Evolutionary conservation across 2,113 vertebrate species (phyloP).

Genomic region (Prietella phreatophila): DNA sequence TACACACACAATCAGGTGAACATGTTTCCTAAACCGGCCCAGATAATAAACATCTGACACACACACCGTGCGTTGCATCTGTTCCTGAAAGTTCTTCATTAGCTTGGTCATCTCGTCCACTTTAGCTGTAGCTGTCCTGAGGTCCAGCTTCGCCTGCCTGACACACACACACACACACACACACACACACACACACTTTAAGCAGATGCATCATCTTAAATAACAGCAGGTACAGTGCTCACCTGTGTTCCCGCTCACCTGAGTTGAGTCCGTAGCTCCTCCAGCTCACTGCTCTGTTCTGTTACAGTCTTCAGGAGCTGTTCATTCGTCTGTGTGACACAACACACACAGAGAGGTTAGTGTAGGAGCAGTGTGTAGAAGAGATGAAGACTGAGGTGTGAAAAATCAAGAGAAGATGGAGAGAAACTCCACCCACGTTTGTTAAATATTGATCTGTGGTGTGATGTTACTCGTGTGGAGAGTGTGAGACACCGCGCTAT

Average conservation of each 20-base stretch:
- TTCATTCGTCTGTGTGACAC: conserved; percentile 81
- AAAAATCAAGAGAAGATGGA: conserved; percentile 35
- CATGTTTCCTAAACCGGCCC: not conserved
- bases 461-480: conserved; percentile 60
- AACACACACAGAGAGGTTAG: not conserved
- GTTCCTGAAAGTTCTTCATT: conserved; percentile 75
- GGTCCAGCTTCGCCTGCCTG: conserved; percentile 82
- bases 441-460: conserved; percentile 68
- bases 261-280: conserved; percentile 78
- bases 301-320: conserved; percentile 82
- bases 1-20: conserved; percentile 51
- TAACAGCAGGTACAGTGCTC: not conserved
- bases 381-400: not conserved
- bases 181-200: conserved; percentile 22
- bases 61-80: conserved; percentile 80
- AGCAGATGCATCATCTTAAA: not conserved
- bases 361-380: not conserved
- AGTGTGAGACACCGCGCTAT: not conserved
- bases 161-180: conserved; percentile 33
- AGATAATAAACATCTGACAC: not conserved
- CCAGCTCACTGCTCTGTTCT: conserved; percentile 80
- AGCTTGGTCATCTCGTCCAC: conserved; percentile 82
- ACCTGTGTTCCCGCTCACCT: conserved; percentile 72
- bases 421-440: conserved; percentile 41
- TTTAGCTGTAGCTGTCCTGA: conserved; percentile 76